Conservation (phyloP, 1,140 invertebrate species). For the Drosophila funebris region DNA sequence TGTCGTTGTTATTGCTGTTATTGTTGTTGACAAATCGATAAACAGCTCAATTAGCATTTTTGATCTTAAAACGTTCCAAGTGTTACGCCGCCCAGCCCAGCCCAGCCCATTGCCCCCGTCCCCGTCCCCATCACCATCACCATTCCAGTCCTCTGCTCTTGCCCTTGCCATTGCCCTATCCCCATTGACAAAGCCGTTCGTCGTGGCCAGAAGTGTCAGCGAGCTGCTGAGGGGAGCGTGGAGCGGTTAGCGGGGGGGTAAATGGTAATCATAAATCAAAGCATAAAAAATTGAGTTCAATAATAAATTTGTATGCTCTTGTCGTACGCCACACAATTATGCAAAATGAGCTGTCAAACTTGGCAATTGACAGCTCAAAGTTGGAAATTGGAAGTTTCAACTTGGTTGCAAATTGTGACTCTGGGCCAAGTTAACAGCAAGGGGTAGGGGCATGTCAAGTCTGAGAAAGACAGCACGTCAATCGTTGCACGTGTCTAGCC, state of each 20-base stretch:
- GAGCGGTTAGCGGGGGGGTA: neutral
- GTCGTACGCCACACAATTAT: conserved; percentile 69
- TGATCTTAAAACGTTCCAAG: conserved; percentile 48
- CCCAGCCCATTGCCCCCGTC: conserved; percentile 2
- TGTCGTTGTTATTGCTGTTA: conserved; percentile 25
- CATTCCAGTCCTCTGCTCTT: neutral
- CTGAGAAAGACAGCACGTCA: neutral
- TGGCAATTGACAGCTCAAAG: conserved; percentile 58
- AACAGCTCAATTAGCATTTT: conserved; percentile 81
- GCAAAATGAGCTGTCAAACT: conserved; percentile 76
- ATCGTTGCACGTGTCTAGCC: too few relatives aligned
- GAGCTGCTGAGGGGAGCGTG: neutral
- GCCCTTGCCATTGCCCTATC: neutral
- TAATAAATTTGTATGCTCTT: conserved; percentile 75
- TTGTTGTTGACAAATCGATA: conserved; percentile 81
- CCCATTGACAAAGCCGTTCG: neutral
- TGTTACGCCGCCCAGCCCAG: conserved; percentile 37
- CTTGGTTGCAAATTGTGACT: conserved; percentile 4
- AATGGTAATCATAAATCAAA: conserved; percentile 76
- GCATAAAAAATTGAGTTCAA: conserved; percentile 78
- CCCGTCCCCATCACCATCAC: neutral
- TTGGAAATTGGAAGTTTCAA: conserved; percentile 38
- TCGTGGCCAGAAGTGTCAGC: neutral
- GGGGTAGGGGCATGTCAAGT: neutral
- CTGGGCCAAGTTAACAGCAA: neutral